phyloP scores from a whole-genome alignment of 2,797 vertebrate species.

The Alcedo atthis region DNA sequence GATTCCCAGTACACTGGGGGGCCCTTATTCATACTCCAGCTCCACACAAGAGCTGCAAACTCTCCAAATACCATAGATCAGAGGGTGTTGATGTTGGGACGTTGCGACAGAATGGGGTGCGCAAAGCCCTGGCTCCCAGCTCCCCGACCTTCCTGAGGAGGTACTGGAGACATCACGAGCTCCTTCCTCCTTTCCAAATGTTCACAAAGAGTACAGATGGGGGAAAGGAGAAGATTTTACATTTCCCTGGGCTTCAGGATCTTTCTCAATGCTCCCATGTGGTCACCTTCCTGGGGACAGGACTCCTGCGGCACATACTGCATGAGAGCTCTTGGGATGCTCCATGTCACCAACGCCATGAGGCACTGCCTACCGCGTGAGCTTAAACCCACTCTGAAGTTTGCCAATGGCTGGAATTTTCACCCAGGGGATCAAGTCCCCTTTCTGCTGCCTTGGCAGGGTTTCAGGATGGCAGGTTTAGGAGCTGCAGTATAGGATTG shows the following conservation, averaged over 20 bases:
- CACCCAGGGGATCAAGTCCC: background rate
- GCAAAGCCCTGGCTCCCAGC: background rate
- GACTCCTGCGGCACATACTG: rapidly evolving
- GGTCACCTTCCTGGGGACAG: background rate
- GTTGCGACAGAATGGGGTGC: constrained; percentile 27
- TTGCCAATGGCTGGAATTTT: background rate
- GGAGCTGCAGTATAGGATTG: background rate
- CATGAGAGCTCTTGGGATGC: rapidly evolving
- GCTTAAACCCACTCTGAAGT: background rate
- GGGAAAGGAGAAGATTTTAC: background rate
- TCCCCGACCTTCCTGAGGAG: background rate
- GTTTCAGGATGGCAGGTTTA: rapidly evolving
- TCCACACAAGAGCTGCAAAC: constrained; percentile 64
- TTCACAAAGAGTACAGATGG: background rate
- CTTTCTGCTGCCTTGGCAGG: background rate
- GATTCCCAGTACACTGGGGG: constrained; percentile 67
- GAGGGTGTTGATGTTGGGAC: constrained; percentile 60
- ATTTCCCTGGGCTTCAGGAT: background rate
- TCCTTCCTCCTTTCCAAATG: background rate
- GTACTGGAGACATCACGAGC: rapidly evolving
- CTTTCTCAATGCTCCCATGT: constrained; percentile 12
- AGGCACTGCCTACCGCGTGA: background rate
- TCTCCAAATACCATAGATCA: constrained; percentile 40
- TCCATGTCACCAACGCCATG: background rate
- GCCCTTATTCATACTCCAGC: constrained; percentile 59